phyloP scores from a whole-genome alignment of 2,797 vertebrate species.

The Meriones psammophilus region DNA sequence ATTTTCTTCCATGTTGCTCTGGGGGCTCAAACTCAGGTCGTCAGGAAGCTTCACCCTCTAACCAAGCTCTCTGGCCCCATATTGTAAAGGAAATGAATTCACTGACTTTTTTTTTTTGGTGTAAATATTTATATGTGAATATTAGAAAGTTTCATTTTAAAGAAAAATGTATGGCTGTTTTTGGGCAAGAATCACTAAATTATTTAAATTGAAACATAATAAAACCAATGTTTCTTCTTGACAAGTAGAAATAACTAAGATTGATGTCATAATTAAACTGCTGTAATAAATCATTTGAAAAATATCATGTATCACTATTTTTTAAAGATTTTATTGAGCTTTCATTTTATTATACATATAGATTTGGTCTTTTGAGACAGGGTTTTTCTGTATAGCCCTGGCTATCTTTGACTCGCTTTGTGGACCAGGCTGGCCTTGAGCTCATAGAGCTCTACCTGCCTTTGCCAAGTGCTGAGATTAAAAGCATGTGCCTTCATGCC shows the following conservation, averaged over 20 bases:
- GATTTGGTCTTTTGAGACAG: too few relatives aligned
- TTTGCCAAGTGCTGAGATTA: too few relatives aligned
- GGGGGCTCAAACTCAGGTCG: neutral
- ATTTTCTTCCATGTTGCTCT: too few relatives aligned
- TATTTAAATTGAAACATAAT: constrained; percentile 15
- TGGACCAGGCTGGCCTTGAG: too few relatives aligned
- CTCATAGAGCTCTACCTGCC: too few relatives aligned
- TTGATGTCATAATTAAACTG: neutral
- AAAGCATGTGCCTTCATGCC: too few relatives aligned
- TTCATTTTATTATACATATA: neutral
- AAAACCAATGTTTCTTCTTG: constrained; percentile 33
- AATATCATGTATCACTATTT: neutral
- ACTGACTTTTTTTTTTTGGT: neutral
- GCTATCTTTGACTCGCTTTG: too few relatives aligned
- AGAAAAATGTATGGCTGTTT: constrained; percentile 28
- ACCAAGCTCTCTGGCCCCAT: neutral
- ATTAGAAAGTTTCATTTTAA: constrained; percentile 29
- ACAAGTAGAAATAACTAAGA: constrained; percentile 2
- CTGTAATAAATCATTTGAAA: neutral
- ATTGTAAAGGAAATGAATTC: constrained; percentile 27
- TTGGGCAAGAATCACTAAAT: neutral
- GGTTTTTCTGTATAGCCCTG: too few relatives aligned
- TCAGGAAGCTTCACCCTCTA: neutral
- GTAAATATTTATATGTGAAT: constrained; percentile 22
- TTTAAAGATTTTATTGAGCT: neutral